Evolutionary conservation across 2,797 vertebrate genomes (phyloP), one percentile per base, ranked within the genome.

Genomic region (Bryconaethiops microstoma): DNA sequence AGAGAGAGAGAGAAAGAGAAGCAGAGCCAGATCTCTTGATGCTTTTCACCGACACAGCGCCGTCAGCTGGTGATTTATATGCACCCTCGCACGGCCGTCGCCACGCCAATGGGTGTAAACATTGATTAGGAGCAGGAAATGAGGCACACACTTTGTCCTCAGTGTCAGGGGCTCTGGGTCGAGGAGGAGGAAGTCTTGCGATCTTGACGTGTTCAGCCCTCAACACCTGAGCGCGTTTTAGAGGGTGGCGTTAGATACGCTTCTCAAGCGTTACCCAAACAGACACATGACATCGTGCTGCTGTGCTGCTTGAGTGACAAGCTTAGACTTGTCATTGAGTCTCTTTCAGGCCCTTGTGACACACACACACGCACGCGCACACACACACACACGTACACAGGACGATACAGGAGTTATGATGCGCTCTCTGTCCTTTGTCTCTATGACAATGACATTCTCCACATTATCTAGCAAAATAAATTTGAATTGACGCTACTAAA

Each of bases 211-310:
- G 91, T 92, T 90, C 88, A 90, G 85, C 90, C 89, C 90, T 91
- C 90, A 93, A 90, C 91, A 93, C 89, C 90, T 90, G 92, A 90
- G 89, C 89, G 92, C 92, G 90, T 91, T 93, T 92, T 92, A 93
- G 92, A 94, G 93, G 90, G 91, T 92, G 91, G 91, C 87, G 92
- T 94, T 94, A 93, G 92, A 93, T 89, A 92, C 88, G 88, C 92
- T 83, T 88, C 82, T 86, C 83, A 87, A 84, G 78, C 83, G 70
- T 88, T 89, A 82, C 80, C 85, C 80, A 88, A 87, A 87, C 81
- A 85, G 79, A 82, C 81, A 85, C 83, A 83, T 81, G 80, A 84
- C 86, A 85, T 81, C 82, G 80, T 80, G 83, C 85, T 77, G 81
- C 74, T 60, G 69, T 17, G 69, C 76, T 80, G 84, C 69, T 80